Evolutionary conservation across 2,888 invertebrate genomes (phyloP), one percentile per base, ranked within the genome.

Genomic region (Leucophenga montana): DNA sequence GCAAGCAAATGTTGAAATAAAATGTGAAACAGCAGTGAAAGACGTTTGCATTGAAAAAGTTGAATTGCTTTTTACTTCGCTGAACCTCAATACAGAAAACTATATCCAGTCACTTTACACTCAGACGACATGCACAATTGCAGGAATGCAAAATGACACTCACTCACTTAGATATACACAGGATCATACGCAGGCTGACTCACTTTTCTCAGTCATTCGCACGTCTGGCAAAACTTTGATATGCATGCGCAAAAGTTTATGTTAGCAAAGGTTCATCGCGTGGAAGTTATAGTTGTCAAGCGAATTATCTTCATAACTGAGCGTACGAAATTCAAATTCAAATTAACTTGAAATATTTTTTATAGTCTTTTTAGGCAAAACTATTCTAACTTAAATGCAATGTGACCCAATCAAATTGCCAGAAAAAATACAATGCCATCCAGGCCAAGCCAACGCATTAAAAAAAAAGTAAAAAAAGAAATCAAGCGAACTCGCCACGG

Each of bases 1-100:
- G 33, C 22, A 59, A 33, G 18, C 50, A 50, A 16, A 50, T 50
- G 50, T 50, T 16, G n/a, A 50, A 16, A 11, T 50, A 31, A 14
- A 18, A 57, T 57, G 27, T 22, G 8, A 27, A 27, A n/a, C 8
- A 50, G 2, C 1, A 6, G 8, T 50, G 22, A 27, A 64, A 64
- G 62, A n/a, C 48, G 20, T 4, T 33, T 22, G 39, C 22, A 22
- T n/a, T 39, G 57, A 33, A 67, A 66, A 75, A 73, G 68, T 65
- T 72, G 71, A 62, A 48, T 61, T 33, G 59, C 69, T 74, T 73
- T 75, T 71, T 74, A 75, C 80, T 75, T 79, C 75, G 78, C 69
- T 82, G 82, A 73, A 83, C 73, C 70, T 74, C 77, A 82, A 82
- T 83, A 76, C 27, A 18, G 39, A 31, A 44, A 14, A 70, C 68